Evolutionary conservation across 2,888 invertebrate species (phyloP), one percentile per base, ranked within the genome.

Genomic region (Papilio demoleus): DNA sequence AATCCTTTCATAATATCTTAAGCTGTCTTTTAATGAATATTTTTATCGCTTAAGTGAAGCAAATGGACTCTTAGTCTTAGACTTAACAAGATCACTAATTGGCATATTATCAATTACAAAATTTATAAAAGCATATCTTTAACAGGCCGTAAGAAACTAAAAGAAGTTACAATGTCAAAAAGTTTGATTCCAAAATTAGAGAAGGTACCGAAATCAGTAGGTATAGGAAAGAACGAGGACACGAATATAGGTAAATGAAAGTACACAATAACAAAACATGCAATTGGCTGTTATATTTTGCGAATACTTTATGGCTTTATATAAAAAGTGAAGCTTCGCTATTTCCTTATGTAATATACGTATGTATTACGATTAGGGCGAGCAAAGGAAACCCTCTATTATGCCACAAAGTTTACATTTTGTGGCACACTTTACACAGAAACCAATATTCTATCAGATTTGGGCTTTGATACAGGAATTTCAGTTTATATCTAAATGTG

Each of bases 111-210:
- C 47, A 66, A 66, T 24, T 42, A 24, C 40, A 17, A 59, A 59
- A 60, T 59, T 66, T 59, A 66, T 4, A 47, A 17, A 60, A 19
- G 17, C 60, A 24, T 47, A 59, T 66, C 17, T 66, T 66, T 60
- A 45, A 67, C 50, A 61, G 67, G 50, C 50, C 4, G 5, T 36
- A 36, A 11, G 24, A 17, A 45, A 24, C 19, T 36, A 5, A 53
- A 14, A 47, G 38, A 38, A 60, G 6, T 45, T 47, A 11, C 5
- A 61, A 27, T 27, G 34, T 47, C 12, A 38, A 24, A 50, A 50
- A 50, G 22, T n/a, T 24, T 14, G 8, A 11, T 2, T 45, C 31
- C 27, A 22, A 59, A 4, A 17, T 59, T 36, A 22, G 17, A 8
- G 19, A 24, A 8, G 17, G 8, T 64, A 36, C 36, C 19, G 22